Conservation (phyloP, 2,797 vertebrate genomes). For the Tenualosa thibaudeaui region DNA sequence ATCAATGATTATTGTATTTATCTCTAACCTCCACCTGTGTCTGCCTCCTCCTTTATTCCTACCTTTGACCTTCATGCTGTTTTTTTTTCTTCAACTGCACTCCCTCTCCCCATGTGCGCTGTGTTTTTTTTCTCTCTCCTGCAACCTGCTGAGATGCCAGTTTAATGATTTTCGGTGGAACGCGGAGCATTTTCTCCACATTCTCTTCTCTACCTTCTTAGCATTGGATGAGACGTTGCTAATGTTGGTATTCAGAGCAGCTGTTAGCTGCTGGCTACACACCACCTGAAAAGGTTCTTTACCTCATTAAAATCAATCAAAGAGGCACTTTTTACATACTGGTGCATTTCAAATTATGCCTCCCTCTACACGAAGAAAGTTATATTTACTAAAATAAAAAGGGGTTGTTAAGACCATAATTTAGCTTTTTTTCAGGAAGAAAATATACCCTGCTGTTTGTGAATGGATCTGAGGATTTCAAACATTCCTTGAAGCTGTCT, state of each 20-base stretch:
- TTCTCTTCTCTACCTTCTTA: neutral
- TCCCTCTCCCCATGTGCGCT: neutral
- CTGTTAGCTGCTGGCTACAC: constrained; percentile 34
- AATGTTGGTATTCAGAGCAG: constrained; percentile 16
- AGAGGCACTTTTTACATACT: constrained; percentile 28
- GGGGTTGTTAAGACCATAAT: constrained; percentile 36
- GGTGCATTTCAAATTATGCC: constrained; percentile 40
- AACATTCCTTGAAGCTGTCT: constrained; percentile 45
- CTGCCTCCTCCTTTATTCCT: constrained; percentile 30
- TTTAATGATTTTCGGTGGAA: neutral
- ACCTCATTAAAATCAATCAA: constrained; percentile 39
- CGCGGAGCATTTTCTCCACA: neutral
- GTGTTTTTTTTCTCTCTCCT: neutral
- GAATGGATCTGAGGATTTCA: constrained; percentile 45
- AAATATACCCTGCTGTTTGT: constrained; percentile 34
- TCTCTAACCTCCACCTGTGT: constrained; percentile 21
- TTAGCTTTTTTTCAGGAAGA: constrained; percentile 36
- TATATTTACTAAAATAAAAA: constrained; percentile 30
- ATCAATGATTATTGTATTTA: constrained; percentile 50
- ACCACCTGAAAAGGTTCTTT: constrained; percentile 22
- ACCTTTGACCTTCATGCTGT: constrained; percentile 18
- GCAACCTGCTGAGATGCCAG: constrained; percentile 9
- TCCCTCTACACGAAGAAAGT: constrained; percentile 15
- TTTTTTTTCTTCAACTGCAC: neutral
- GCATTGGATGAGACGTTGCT: neutral